Evolutionary conservation across 2,888 invertebrate species (phyloP), one percentile per base, ranked within the genome.

Genomic region (Nemotelus pantherinus): DNA sequence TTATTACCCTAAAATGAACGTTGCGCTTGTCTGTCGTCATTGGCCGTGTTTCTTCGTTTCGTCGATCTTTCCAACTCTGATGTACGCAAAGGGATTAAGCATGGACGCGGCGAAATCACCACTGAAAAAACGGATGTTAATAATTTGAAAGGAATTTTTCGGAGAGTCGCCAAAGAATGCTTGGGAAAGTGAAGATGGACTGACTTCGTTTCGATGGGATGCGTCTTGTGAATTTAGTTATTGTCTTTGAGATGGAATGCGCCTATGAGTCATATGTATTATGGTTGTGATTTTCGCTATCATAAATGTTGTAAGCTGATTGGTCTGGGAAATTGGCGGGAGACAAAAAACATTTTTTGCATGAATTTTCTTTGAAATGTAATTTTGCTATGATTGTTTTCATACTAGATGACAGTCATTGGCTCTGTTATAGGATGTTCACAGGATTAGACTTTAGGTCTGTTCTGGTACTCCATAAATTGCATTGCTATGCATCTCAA

Each of bases 91-190:
- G 43, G 70, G 70, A 70, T 70, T n/a, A 55, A 25, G 3, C 60
- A 60, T 43, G 50, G 50, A 9, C 43, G 43, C 55, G 53, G 70
- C 48, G 63, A 74, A 48, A 45, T 48, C 41, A 9, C 39, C 25
- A 25, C 1, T 25, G 58, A 45, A 58, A 71, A 72, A 72, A 72
- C 72, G 72, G 72, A 72, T 72, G 72, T 72, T 72, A 72, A 58
- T 57, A 72, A 72, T 72, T 72, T 72, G 6, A 57, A 72, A 53
- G 47, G 67, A 68, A 68, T 68, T 68, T 68, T 48, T 39, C 25
- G 25, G 39, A 50, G 58, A 58, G 72, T 25, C 44, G 58, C 41
- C 43, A 43, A 25, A 41, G 72, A 72, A 72, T 58, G 74, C 74
- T 50, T 74, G 74, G 48, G 74, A 74, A 74, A 47, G 25, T 7